Base-by-base conservation (phyloP, 2,797 vertebrate species). In the Microtus californicus region DNA sequence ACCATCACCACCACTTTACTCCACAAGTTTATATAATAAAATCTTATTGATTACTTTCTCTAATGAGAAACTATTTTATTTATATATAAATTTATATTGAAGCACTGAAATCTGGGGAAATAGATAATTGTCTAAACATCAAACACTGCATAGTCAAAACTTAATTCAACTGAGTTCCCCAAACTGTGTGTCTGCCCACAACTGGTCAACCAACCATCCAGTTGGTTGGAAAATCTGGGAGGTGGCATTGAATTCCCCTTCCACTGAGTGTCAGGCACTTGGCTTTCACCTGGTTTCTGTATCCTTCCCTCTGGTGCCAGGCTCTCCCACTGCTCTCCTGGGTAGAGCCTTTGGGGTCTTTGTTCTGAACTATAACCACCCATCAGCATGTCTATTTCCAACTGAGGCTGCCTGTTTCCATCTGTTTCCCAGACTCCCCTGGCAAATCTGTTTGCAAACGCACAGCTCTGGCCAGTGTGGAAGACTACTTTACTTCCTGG, bases 231-330 rank as follows among this genome's bases (percentile, higher is more conserved):
- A 74, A 80, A 45, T 37, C 45, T n/a, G 10, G 54, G 31, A 13
- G 6, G 23, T 11, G 23, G 17, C 80, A n/a, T 29, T 48, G 45
- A 11, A 51, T 45, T 80, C 10, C 17, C 8, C 74, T 40, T 67
- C 45, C 10, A 13, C 2, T 21, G 48, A 37, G 29, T n/a, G 25
- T 74, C 34, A 43, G 5, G 43, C 19, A 29, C 29, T 48, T 45
- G 10, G 25, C n/a, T 56, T 83, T 59, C 17, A 34, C 6, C 48
- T 51, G 15, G 10, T 5, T 34, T 71, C n/a, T 31, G 2, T 6
- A 0, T 56, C 21, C 6, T 61, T 67, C 8, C 0, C 9, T 76
- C 45, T 45, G 43, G 2, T 21, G 37, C 2, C 25, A 6, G 13
- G 2, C 23, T 61, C 40, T 69, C 37, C 45, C 0, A 15, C 29